Evolutionary conservation across 53 echinoderm and acorn worm genomes (phyloP).

Genomic region (Actinopyga echinites): DNA sequence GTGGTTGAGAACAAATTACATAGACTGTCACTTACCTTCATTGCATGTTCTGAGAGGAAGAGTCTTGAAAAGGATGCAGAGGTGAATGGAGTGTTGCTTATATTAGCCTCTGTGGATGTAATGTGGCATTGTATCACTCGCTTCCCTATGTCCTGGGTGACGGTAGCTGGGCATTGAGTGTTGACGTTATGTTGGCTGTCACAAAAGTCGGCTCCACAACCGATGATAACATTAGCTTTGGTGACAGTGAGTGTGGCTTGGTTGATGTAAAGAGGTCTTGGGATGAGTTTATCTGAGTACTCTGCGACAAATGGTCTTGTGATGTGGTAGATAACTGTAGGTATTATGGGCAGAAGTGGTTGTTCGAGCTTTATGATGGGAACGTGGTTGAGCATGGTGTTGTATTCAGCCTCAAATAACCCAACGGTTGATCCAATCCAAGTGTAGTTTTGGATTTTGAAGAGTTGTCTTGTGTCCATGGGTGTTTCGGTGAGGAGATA

Average conservation of each 20-base stretch:
- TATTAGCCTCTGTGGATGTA: conserved; percentile 18
- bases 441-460: conserved; percentile 56
- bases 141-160: neutral
- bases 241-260: conserved; percentile 26
- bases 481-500: conserved; percentile 2
- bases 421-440: conserved; percentile 62
- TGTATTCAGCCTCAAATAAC: conserved; percentile 57
- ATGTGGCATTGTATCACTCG: neutral
- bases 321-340: conserved; percentile 37
- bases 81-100: neutral
- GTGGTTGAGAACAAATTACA: conserved; percentile 35
- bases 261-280: conserved; percentile 30
- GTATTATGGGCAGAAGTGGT: conserved; percentile 58
- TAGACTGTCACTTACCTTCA: conserved; percentile 45
- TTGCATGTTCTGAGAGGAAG: conserved; percentile 39
- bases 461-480: conserved; percentile 53
- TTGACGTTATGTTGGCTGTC: conserved; percentile 24
- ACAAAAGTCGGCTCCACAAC: conserved; percentile 22
- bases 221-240: conserved; percentile 41
- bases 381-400: conserved; percentile 45
- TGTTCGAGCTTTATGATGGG: conserved; percentile 49
- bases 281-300: conserved; percentile 35
- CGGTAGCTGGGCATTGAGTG: neutral
- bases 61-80: conserved; percentile 32
- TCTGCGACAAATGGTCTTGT: conserved; percentile 52